Percentiles rank a stretch among this genome's conserved stretches.
These are phyloP conservation scores for Carcharodon carcharias DNA, from an alignment of 2,797 vertebrate species.

Conservation along the genomic window DNA sequence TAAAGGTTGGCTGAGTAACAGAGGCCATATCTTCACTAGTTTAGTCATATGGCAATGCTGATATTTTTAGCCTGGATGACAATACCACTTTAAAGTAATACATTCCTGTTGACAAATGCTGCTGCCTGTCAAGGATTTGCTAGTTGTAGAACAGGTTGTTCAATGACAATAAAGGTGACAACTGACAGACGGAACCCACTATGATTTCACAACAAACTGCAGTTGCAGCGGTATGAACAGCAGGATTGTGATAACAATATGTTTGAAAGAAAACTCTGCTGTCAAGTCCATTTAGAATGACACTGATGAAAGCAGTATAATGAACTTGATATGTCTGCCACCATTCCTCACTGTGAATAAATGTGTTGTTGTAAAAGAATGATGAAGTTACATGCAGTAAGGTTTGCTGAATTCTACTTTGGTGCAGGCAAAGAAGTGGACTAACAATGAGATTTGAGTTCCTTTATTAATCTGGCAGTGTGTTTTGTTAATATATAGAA, in stretches of 20 bases:
- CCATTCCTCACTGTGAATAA: background rate
- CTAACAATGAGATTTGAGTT: background rate
- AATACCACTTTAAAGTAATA: background rate
- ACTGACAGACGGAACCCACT: background rate
- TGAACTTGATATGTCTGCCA: background rate
- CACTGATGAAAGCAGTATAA: background rate
- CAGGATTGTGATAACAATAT: background rate
- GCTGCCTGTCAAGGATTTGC: background rate
- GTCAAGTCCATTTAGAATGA: background rate
- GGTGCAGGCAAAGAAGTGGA: background rate
- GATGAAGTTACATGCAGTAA: background rate
- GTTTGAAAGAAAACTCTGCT: background rate
- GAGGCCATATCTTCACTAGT: background rate
- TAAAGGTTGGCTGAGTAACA: background rate
- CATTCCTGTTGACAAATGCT: constrained; percentile 16
- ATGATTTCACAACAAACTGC: background rate
- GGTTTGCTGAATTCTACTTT: background rate
- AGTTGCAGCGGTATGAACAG: background rate
- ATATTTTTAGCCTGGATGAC: background rate
- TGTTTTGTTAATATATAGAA: background rate
- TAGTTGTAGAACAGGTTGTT: background rate
- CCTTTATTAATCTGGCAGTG: background rate
- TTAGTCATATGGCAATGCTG: background rate
- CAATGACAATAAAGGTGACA: background rate
- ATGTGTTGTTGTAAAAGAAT: background rate